A percentile compares a stretch with the other conserved stretches of the same genome.
Evolutionary conservation across 2,888 invertebrate species (phyloP).

Genomic region (Pachymerium ferrugineum): DNA sequence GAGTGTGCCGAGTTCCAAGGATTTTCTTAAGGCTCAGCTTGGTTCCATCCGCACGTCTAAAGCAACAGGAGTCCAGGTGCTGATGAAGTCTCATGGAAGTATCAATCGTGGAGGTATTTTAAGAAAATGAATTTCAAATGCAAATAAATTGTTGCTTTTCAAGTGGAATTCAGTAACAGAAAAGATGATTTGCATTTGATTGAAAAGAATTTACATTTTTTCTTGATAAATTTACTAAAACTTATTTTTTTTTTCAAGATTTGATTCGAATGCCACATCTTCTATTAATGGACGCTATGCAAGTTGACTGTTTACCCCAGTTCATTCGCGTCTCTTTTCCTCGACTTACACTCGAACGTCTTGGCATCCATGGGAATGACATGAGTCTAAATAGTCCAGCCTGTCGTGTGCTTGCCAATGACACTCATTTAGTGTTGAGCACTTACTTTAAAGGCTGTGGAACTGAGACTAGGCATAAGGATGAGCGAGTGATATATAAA

Average conservation of each 20-base stretch:
- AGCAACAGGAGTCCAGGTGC: constrained; percentile 25
- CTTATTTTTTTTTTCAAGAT: constrained; percentile 38
- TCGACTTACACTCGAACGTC: constrained; percentile 39
- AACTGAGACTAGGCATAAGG: constrained; percentile 40
- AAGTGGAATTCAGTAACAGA: too few species aligned
- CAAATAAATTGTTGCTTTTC: too few species aligned
- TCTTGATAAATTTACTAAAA: background rate
- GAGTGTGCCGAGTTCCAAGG: constrained; percentile 27
- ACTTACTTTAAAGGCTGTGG: constrained; percentile 43
- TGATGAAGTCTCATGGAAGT: constrained; percentile 28
- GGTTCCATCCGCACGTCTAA: constrained; percentile 28
- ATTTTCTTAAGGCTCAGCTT: constrained; percentile 31
- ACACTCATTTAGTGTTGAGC: constrained; percentile 44
- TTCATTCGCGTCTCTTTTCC: constrained; percentile 40
- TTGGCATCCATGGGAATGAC: constrained; percentile 39
- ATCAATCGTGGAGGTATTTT: constrained; percentile 1
- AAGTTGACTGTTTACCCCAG: constrained; percentile 39
- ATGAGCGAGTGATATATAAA: constrained; percentile 41
- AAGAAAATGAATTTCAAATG: background rate
- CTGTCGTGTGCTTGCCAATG: constrained; percentile 42
- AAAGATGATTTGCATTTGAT: too few species aligned
- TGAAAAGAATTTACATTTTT: constrained; percentile 16
- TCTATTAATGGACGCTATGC: constrained; percentile 40
- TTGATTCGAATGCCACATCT: constrained; percentile 41
- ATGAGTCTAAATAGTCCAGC: constrained; percentile 38